These are phyloP conservation scores for Apotomis betuletana DNA, from an alignment of 2,888 invertebrate genomes.

Conservation along the genomic window DNA sequence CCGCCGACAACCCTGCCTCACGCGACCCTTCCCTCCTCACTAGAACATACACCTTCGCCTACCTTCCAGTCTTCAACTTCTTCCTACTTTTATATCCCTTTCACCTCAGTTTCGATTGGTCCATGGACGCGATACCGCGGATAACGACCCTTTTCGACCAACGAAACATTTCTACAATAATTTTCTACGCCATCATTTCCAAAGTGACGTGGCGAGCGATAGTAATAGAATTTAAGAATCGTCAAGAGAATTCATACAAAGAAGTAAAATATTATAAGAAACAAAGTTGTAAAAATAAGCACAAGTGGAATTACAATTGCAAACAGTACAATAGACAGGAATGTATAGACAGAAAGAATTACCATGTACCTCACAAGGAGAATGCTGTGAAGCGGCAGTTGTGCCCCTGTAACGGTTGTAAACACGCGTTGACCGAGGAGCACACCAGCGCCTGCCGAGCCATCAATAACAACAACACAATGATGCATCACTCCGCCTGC, in stretches of 20 bases:
- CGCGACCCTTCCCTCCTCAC: slow-evolving; percentile 91
- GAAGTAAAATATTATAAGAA: slow-evolving; percentile 73
- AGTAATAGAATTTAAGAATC: slow-evolving; percentile 68
- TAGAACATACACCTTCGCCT: slow-evolving; percentile 94
- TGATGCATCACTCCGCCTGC: slow-evolving; percentile 80
- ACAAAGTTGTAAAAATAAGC: slow-evolving; percentile 72
- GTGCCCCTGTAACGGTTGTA: slow-evolving; percentile 87
- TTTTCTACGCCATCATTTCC: slow-evolving; percentile 87
- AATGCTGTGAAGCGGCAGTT: slow-evolving; percentile 70
- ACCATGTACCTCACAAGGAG: slow-evolving; percentile 70
- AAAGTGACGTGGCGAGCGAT: slow-evolving; percentile 73
- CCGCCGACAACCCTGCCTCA: slow-evolving; percentile 98
- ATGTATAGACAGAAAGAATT: slow-evolving; percentile 71
- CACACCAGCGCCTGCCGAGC: slow-evolving; percentile 88
- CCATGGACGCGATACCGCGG: slow-evolving; percentile 97
- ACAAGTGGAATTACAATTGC: slow-evolving; percentile 75
- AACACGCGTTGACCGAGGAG: slow-evolving; percentile 85
- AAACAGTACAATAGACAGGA: slow-evolving; percentile 73
- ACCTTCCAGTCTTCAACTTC: slow-evolving; percentile 96
- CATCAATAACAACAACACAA: slow-evolving; percentile 88
- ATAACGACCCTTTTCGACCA: slow-evolving; percentile 90
- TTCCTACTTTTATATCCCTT: slow-evolving; percentile 93
- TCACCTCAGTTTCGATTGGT: slow-evolving; percentile 98
- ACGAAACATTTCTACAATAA: slow-evolving; percentile 89
- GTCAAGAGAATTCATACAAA: slow-evolving; percentile 62